Evolutionary conservation across 2,113 vertebrate species (phyloP).

Genomic region (Urocolius indicus): DNA sequence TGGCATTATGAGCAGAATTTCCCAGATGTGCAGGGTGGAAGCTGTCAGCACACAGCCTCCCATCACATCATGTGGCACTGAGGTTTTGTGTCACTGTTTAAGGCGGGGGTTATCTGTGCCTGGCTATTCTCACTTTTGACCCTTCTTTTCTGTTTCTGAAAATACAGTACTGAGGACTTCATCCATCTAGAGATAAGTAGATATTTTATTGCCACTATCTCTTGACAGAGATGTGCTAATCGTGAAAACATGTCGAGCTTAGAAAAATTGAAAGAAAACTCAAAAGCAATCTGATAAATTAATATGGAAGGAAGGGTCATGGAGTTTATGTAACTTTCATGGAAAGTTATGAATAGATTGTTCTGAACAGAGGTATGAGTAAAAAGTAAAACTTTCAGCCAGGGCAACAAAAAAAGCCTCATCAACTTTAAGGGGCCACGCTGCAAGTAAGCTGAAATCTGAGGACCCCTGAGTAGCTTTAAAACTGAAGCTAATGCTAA

Average conservation of each 20-base stretch:
- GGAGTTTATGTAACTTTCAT: not conserved
- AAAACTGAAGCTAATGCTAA: not conserved
- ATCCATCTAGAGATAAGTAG: not conserved
- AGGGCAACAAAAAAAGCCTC: not conserved
- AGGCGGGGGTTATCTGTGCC: not conserved
- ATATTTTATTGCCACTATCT: not conserved
- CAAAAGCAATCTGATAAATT: not conserved
- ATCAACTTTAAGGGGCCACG: not conserved
- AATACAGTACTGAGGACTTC: not conserved
- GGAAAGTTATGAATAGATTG: not conserved
- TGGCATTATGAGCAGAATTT: not conserved
- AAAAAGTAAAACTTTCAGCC: not conserved
- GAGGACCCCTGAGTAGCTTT: not conserved
- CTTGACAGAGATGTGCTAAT: not conserved
- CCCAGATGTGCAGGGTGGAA: not conserved
- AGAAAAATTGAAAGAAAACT: not conserved
- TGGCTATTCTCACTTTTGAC: not conserved
- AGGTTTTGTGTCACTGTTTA: not conserved
- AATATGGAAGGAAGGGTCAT: not conserved
- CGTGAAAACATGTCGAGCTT: not conserved
- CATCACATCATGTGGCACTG: accelerated
- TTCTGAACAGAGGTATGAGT: not conserved
- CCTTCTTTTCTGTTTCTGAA: not conserved
- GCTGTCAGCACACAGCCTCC: not conserved
- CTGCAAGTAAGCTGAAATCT: not conserved